Conservation (phyloP, 2,113 vertebrate species). For the Galeopterus variegatus region DNA sequence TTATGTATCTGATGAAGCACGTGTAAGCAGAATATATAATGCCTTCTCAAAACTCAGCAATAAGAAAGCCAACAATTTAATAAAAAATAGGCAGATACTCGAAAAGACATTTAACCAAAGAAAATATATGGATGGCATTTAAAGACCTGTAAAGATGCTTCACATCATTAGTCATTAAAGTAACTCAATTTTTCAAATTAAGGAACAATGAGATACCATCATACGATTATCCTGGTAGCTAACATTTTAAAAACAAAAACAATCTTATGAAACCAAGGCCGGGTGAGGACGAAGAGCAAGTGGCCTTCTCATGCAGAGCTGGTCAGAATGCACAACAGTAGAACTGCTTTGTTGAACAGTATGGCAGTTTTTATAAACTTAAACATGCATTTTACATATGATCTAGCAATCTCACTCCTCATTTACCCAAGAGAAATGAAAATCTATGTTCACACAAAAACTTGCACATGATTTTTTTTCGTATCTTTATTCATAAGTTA, state of each 20-base stretch:
- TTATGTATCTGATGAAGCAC: neutral
- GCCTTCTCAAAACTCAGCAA: neutral
- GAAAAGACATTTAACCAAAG: neutral
- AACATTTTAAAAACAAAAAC: neutral
- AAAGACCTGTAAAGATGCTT: neutral
- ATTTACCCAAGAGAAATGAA: slow-evolving; percentile 23
- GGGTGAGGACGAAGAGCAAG: neutral
- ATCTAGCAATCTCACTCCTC: neutral
- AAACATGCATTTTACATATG: neutral
- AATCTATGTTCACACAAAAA: neutral
- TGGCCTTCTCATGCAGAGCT: neutral
- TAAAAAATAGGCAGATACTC: neutral
- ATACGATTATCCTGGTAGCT: neutral
- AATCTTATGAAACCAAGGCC: neutral
- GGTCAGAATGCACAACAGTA: neutral
- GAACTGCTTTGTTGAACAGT: neutral
- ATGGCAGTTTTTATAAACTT: slow-evolving; percentile 1
- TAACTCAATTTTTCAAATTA: neutral
- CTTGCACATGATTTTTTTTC: neutral
- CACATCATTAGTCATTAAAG: neutral
- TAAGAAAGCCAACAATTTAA: neutral
- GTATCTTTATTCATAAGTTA: neutral
- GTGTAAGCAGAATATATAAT: neutral
- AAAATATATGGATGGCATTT: neutral
- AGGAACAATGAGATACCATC: neutral